A percentile compares a stretch with the other conserved stretches of the same genome.
These are phyloP conservation scores for Kuschelorhynchus macadamiae DNA, from an alignment of 2,888 invertebrate species.

Conservation along the genomic window DNA sequence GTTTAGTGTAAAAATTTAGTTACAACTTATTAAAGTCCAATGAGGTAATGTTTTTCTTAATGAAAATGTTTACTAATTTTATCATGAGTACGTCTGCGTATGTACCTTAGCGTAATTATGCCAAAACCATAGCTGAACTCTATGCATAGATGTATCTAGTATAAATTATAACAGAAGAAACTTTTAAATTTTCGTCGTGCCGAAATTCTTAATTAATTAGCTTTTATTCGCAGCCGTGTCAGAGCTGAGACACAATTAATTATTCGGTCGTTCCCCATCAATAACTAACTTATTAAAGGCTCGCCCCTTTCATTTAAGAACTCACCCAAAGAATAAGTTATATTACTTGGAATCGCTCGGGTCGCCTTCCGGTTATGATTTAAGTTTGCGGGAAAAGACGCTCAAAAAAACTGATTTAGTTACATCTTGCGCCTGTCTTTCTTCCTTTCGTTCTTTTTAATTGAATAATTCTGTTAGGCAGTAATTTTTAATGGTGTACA, in stretches of 20 bases:
- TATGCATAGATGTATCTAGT: constrained; percentile 23
- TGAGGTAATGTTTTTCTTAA: too few species aligned
- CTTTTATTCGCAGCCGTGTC: constrained; percentile 50
- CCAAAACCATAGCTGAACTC: constrained; percentile 16
- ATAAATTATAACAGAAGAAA: constrained; percentile 26
- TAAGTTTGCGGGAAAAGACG: constrained; percentile 26
- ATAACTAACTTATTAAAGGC: constrained; percentile 49
- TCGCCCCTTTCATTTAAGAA: constrained; percentile 45
- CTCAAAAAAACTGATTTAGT: constrained; percentile 27
- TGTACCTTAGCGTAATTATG: constrained; percentile 32
- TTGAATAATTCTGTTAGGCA: constrained; percentile 22
- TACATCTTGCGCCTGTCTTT: constrained; percentile 26
- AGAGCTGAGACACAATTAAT: constrained; percentile 49
- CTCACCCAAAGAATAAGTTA: constrained; percentile 44
- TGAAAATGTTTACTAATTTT: too few species aligned
- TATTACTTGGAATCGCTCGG: constrained; percentile 36
- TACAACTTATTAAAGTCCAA: too few species aligned
- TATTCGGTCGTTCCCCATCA: constrained; percentile 49
- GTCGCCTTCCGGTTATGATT: constrained; percentile 35
- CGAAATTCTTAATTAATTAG: constrained; percentile 49
- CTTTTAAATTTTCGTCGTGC: constrained; percentile 44
- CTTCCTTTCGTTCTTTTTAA: constrained; percentile 20
- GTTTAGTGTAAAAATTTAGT: too few species aligned
- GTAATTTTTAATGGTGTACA: too few species aligned
- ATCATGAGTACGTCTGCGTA: too few species aligned